These are phyloP conservation scores for Plagodis dolabraria DNA, from an alignment of 2,888 invertebrate species.

Conservation along the genomic window DNA sequence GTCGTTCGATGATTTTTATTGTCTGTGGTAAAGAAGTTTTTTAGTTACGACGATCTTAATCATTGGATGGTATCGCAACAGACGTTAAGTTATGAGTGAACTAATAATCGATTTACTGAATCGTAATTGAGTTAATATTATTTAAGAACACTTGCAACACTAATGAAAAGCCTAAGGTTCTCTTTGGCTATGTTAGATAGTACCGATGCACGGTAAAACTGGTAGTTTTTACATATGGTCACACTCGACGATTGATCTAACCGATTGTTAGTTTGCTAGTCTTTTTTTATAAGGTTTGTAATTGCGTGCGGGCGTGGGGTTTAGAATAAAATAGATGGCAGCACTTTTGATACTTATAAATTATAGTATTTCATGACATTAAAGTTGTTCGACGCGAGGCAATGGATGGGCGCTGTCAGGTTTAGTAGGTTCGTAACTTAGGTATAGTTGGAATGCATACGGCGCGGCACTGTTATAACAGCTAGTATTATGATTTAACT, in stretches of 20 bases:
- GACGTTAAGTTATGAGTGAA: constrained; percentile 15
- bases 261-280: constrained; percentile 27
- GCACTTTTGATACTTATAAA: constrained; percentile 59
- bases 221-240: constrained; percentile 18
- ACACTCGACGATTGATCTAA: constrained; percentile 4
- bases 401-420: constrained; percentile 4
- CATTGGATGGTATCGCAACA: constrained; percentile 10
- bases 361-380: constrained; percentile 47
- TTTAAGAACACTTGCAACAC: constrained; percentile 1
- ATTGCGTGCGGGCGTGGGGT: constrained; percentile 48
- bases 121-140: not conserved
- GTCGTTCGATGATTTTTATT: constrained; percentile 12
- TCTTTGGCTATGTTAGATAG: constrained; percentile 16
- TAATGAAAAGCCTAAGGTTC: constrained; percentile 1
- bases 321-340: constrained; percentile 45
- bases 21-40: not conserved
- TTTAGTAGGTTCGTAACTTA: constrained; percentile 14
- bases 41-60: constrained; percentile 1
- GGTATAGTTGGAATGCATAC: constrained; percentile 5
- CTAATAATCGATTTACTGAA: constrained; percentile 29
- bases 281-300: constrained; percentile 59
- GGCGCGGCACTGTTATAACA: constrained; percentile 2
- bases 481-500: constrained; percentile 31
- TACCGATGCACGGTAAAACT: constrained; percentile 9
- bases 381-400: constrained; percentile 17